phyloP scores from a whole-genome alignment of 2,888 invertebrate species.

The Catocala nupta region DNA sequence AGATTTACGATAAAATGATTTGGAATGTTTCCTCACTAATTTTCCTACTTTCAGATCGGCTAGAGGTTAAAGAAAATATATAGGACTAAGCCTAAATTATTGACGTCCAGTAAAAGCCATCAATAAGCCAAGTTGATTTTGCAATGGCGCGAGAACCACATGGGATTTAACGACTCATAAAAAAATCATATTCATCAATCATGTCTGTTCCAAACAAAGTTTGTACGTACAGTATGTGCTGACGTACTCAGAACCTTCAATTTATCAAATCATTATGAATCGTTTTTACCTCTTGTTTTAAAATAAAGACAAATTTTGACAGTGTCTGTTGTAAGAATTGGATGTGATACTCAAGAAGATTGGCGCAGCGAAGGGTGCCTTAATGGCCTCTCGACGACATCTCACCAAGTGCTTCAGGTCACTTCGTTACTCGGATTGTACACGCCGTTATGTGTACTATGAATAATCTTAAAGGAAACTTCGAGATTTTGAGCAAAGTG shows the following conservation, averaged over 20 bases:
- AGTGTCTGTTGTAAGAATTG: constrained; percentile 71
- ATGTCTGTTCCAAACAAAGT: constrained; percentile 53
- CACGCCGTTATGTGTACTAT: constrained; percentile 75
- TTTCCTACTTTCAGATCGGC: no score
- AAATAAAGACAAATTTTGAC: constrained; percentile 63
- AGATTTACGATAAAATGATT: no score
- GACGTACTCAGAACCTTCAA: constrained; percentile 47
- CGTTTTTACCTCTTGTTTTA: constrained; percentile 48
- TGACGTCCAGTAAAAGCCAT: constrained; percentile 37
- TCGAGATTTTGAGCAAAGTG: constrained; percentile 51
- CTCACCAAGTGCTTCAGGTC: constrained; percentile 81
- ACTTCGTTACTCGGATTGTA: constrained; percentile 85
- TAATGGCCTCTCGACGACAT: constrained; percentile 84
- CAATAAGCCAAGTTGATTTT: constrained; percentile 52
- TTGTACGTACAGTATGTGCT: constrained; percentile 45
- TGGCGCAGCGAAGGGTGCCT: constrained; percentile 79
- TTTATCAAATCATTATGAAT: constrained; percentile 53
- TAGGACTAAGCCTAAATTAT: constrained; percentile 35
- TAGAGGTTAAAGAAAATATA: neutral
- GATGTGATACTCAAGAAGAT: constrained; percentile 82
- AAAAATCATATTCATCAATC: constrained; percentile 58
- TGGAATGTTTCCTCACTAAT: no score
- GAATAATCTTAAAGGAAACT: constrained; percentile 73
- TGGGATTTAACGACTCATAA: constrained; percentile 56
- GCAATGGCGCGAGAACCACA: constrained; percentile 37